Percentiles rank a stretch among this genome's conserved stretches.
These are phyloP conservation scores for Chrysodeixis includens DNA, from an alignment of 2,888 invertebrate species.

Conservation along the genomic window DNA sequence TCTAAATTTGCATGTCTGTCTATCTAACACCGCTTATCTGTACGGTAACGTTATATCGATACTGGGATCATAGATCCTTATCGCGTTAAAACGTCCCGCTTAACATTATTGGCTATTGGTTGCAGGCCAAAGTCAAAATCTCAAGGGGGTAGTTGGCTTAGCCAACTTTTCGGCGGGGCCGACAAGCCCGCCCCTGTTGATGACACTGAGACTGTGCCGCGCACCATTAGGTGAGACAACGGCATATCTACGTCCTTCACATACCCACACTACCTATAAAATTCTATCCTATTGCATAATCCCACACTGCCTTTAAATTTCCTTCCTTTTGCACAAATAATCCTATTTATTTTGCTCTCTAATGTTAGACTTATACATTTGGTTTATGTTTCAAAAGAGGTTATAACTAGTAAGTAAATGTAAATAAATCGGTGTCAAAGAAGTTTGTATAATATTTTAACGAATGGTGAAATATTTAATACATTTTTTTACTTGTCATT, in stretches of 20 bases:
- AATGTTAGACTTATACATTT: no score
- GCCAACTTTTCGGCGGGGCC: slow-evolving; percentile 88
- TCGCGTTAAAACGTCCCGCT: slow-evolving; percentile 50
- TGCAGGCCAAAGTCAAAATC: slow-evolving; percentile 85
- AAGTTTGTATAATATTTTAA: no score
- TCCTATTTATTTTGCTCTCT: no score
- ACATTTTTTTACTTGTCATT: background rate
- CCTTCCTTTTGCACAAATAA: no score
- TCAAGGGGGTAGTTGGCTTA: slow-evolving; percentile 89
- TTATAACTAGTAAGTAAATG: no score
- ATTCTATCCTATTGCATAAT: background rate
- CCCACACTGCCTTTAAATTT: background rate
- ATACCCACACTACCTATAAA: background rate
- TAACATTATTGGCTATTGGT: slow-evolving; percentile 78
- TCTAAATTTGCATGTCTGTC: slow-evolving; percentile 32
- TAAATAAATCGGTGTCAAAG: no score
- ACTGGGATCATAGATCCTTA: slow-evolving; percentile 17
- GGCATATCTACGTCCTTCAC: slow-evolving; percentile 46
- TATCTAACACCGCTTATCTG: slow-evolving; percentile 23
- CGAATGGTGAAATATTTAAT: no score
- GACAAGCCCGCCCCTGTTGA: slow-evolving; percentile 76
- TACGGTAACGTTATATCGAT: slow-evolving; percentile 17
- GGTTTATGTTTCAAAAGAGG: no score
- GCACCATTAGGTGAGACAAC: slow-evolving; percentile 85
- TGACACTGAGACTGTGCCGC: slow-evolving; percentile 78